phyloP scores from a whole-genome alignment of 2,888 invertebrate species.

The Dusona sp. region DNA sequence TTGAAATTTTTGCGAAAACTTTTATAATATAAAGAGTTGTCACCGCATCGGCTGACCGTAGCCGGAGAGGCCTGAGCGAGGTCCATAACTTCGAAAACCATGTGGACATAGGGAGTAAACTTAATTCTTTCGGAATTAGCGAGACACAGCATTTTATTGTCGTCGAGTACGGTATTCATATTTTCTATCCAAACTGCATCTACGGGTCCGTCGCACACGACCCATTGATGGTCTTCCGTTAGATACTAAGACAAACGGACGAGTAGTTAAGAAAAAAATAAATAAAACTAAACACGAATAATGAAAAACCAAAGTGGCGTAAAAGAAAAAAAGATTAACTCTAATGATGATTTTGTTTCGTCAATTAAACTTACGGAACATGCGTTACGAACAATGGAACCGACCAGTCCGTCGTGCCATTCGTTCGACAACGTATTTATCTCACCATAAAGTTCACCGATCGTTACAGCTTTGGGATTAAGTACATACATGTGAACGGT shows the following conservation, averaged over 20 bases:
- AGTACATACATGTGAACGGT: constrained; percentile 92
- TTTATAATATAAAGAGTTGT: constrained; percentile 2
- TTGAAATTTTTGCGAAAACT: no score
- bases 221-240: constrained; percentile 93
- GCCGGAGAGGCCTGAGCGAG: constrained; percentile 96
- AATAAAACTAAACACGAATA: neutral
- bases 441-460: constrained; percentile 95
- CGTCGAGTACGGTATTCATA: constrained; percentile 96
- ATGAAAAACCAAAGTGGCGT: no score
- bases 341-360: no score
- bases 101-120: constrained; percentile 94
- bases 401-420: constrained; percentile 96
- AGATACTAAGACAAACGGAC: constrained; percentile 78
- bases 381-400: constrained; percentile 87
- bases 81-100: constrained; percentile 93
- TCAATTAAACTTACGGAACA: constrained; percentile 85
- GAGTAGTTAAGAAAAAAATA: neutral
- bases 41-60: constrained; percentile 90
- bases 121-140: constrained; percentile 97
- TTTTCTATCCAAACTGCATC: constrained; percentile 98
- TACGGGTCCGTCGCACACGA: constrained; percentile 96
- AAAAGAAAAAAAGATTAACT: no score
- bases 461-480: constrained; percentile 95
- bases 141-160: constrained; percentile 96
- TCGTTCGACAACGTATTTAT: constrained; percentile 93